phyloP scores from a whole-genome alignment of 2,113 vertebrate genomes.

The Nothobranchius kuhntae region DNA sequence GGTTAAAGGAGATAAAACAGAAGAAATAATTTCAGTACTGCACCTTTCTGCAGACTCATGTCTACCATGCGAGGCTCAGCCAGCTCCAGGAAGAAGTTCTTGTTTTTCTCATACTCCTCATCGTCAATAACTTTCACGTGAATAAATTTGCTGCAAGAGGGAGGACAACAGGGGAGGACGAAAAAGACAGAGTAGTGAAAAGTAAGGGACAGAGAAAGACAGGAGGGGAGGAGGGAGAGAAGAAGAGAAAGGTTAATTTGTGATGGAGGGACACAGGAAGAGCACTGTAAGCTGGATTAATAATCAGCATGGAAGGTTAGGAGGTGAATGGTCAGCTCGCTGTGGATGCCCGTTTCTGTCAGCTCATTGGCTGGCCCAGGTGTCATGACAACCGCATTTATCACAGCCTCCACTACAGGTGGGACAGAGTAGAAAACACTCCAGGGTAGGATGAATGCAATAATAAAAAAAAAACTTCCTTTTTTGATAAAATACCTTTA shows the following conservation, averaged over 20 bases:
- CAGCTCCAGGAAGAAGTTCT: conserved; percentile 99
- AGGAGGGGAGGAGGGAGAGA: conserved; percentile 24
- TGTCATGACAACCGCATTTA: conserved; percentile 57
- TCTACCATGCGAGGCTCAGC: conserved; percentile 90
- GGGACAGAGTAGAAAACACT: conserved; percentile 4
- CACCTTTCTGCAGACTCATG: conserved; percentile 85
- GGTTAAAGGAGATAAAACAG: not conserved
- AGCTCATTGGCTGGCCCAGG: conserved; percentile 38
- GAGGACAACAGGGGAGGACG: conserved; percentile 71
- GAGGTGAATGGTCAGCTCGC: conserved; percentile 56
- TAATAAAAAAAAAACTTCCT: conserved; percentile 7
- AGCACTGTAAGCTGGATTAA: conserved; percentile 67
- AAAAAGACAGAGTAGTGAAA: conserved; percentile 21
- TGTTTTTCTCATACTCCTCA: conserved; percentile 99
- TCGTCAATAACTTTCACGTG: conserved; percentile 99
- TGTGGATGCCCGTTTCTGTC: conserved; percentile 8
- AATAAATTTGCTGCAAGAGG: conserved; percentile 94
- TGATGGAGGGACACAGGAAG: conserved; percentile 63
- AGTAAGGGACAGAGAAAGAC: conserved; percentile 25
- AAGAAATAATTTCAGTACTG: conserved; percentile 38
- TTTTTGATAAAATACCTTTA: conserved; percentile 9
- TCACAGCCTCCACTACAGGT: conserved; percentile 27
- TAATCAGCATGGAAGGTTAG: conserved; percentile 62
- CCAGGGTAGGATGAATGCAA: conserved; percentile 7
- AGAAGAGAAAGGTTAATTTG: conserved; percentile 72